A percentile compares a stretch with the other conserved stretches of the same genome.
These are phyloP conservation scores for Drosophila setifemur DNA, from an alignment of 1,140 invertebrate genomes.

Conservation along the genomic window DNA sequence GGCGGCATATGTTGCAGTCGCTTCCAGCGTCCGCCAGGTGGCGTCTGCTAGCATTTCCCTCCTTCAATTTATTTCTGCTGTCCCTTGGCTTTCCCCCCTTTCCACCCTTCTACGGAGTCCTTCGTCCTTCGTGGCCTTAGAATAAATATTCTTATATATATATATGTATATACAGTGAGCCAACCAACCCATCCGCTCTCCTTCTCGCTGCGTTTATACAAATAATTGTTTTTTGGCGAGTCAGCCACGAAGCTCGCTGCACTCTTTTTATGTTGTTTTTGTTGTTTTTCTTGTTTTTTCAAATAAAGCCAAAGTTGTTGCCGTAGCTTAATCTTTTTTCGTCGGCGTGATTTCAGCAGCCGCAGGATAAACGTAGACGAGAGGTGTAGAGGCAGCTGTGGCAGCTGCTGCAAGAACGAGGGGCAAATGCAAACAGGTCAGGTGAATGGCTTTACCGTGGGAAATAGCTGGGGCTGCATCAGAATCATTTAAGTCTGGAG, in stretches of 20 bases:
- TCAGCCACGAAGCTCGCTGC: slow-evolving; percentile 41
- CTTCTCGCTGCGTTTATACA: slow-evolving; percentile 40
- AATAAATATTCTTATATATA: too few relatives aligned
- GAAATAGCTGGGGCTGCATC: not conserved
- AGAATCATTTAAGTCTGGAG: too few relatives aligned
- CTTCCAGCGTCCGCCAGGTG: slow-evolving; percentile 37
- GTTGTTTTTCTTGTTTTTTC: too few relatives aligned
- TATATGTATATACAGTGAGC: slow-evolving; percentile 38
- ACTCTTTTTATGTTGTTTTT: too few relatives aligned
- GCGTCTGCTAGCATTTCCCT: slow-evolving; percentile 54
- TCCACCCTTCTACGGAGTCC: not conserved
- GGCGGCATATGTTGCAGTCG: slow-evolving; percentile 17
- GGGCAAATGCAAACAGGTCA: slow-evolving; percentile 35
- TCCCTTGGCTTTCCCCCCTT: slow-evolving; percentile 8
- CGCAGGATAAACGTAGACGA: not conserved
- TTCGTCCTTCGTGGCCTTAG: slow-evolving; percentile 46
- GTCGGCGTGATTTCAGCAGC: slow-evolving; percentile 43
- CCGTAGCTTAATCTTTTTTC: slow-evolving; percentile 61
- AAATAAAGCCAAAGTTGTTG: slow-evolving; percentile 63
- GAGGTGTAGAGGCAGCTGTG: slow-evolving; percentile 8
- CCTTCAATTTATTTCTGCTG: slow-evolving; percentile 59
- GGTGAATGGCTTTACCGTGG: slow-evolving; percentile 35
- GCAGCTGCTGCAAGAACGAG: slow-evolving; percentile 24
- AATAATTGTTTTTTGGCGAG: slow-evolving; percentile 75
- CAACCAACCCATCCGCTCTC: not conserved